Percentiles rank a stretch among this genome's conserved stretches.
phyloP scores from a whole-genome alignment of 2,888 invertebrate species.

The Tinea pellionella region DNA sequence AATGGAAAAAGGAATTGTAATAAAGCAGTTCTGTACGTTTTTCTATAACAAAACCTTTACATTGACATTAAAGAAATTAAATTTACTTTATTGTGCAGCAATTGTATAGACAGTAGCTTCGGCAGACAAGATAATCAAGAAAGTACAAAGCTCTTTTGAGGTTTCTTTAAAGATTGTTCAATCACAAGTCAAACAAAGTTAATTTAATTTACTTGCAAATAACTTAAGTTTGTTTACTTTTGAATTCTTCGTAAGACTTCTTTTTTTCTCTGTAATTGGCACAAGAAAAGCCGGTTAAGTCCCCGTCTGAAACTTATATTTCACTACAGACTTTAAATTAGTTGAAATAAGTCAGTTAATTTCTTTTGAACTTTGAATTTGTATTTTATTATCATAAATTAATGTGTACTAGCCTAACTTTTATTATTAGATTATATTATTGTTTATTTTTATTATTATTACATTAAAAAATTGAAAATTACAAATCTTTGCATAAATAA shows the following conservation, averaged over 20 bases:
- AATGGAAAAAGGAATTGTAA: too few relatives aligned
- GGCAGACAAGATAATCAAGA: not conserved
- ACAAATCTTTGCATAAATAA: too few relatives aligned
- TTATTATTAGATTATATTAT: too few relatives aligned
- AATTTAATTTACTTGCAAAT: slow-evolving; percentile 7
- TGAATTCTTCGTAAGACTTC: not conserved
- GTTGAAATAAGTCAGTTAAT: not conserved
- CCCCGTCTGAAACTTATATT: not conserved
- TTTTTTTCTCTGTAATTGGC: slow-evolving; percentile 19
- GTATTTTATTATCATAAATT: not conserved
- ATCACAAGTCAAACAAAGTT: slow-evolving; percentile 7
- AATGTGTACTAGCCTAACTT: too few relatives aligned
- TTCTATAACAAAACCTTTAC: too few relatives aligned
- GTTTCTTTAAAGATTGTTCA: slow-evolving; percentile 8
- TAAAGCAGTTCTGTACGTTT: too few relatives aligned
- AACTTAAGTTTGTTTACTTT: slow-evolving; percentile 2
- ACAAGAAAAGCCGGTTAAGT: slow-evolving; percentile 21
- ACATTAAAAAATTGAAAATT: too few relatives aligned
- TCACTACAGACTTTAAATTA: not conserved
- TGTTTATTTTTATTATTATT: too few relatives aligned
- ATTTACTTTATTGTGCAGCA: not conserved
- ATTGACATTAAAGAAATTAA: too few relatives aligned
- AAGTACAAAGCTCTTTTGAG: not conserved
- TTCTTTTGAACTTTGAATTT: not conserved
- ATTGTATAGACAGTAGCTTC: not conserved